A percentile compares a stretch with the other conserved stretches of the same genome.
Conservation (phyloP, 2,888 invertebrate species). For the Thereva unica region DNA sequence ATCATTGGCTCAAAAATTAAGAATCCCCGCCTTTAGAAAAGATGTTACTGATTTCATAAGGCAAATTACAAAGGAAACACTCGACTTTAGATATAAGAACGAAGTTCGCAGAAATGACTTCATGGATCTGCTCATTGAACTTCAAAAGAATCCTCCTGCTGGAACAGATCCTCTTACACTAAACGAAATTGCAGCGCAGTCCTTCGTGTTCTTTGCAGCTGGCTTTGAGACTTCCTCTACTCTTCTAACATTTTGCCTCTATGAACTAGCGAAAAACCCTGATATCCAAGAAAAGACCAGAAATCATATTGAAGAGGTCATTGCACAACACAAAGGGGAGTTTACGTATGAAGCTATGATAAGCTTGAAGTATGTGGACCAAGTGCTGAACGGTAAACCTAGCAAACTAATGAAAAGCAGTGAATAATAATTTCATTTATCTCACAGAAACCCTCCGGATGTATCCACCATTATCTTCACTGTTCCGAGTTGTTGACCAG, state of each 20-base stretch:
- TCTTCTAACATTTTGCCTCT: slow-evolving; percentile 47
- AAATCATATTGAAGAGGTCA: slow-evolving; percentile 12
- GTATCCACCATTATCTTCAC: slow-evolving; percentile 59
- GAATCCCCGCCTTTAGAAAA: too few species aligned
- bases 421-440: background rate
- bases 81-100: slow-evolving; percentile 27
- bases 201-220: slow-evolving; percentile 50
- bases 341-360: slow-evolving; percentile 35
- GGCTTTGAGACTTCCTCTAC: slow-evolving; percentile 53
- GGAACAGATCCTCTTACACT: slow-evolving; percentile 4
- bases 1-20: too few species aligned
- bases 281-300: slow-evolving; percentile 34
- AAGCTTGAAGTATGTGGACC: slow-evolving; percentile 38
- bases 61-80: too few species aligned
- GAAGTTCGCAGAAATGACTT: too few species aligned
- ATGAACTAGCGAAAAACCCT: slow-evolving; percentile 46
- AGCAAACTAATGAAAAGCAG: too few species aligned
- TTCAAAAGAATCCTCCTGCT: slow-evolving; percentile 37
- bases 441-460: slow-evolving; percentile 60
- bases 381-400: slow-evolving; percentile 24
- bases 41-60: too few species aligned
- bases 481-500: slow-evolving; percentile 59
- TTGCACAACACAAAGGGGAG: slow-evolving; percentile 22
- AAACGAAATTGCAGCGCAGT: slow-evolving; percentile 45
- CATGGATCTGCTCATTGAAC: background rate